Percentiles rank a stretch among this genome's conserved stretches.
Evolutionary conservation across 2,888 invertebrate species (phyloP).

Genomic region (Osmoderma eremita): DNA sequence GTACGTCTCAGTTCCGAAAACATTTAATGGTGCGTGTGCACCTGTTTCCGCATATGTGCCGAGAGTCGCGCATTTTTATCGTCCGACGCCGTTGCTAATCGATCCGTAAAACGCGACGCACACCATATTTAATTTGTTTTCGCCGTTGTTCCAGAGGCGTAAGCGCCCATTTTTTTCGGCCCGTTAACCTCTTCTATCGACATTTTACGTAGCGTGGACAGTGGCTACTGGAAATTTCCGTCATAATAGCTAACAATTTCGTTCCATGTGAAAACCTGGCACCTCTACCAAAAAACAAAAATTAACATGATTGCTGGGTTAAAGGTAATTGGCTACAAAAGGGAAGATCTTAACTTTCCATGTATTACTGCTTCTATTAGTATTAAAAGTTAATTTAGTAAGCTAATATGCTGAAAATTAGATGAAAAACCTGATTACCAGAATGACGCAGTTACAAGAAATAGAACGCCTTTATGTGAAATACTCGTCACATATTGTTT

Average conservation of each 20-base stretch:
- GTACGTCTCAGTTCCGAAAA: background rate
- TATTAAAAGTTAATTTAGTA: too few relatives aligned
- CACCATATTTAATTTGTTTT: slow-evolving; percentile 11
- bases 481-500: too few relatives aligned
- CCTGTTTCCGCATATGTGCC: background rate
- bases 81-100: background rate
- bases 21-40: slow-evolving; percentile 8
- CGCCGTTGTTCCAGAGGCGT: background rate
- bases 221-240: too few relatives aligned
- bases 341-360: too few relatives aligned
- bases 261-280: background rate
- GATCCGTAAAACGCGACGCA: slow-evolving; percentile 9
- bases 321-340: too few relatives aligned
- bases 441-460: too few relatives aligned
- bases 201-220: background rate
- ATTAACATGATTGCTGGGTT: too few relatives aligned
- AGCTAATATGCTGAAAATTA: too few relatives aligned
- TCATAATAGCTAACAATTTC: background rate
- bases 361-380: too few relatives aligned
- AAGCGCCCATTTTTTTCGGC: background rate
- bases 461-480: too few relatives aligned
- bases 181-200: background rate
- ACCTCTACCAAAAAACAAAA: background rate
- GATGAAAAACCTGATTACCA: too few relatives aligned
- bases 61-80: background rate